Base-by-base conservation (phyloP, 2,888 invertebrate species). In the Ephialtes manifestator region DNA sequence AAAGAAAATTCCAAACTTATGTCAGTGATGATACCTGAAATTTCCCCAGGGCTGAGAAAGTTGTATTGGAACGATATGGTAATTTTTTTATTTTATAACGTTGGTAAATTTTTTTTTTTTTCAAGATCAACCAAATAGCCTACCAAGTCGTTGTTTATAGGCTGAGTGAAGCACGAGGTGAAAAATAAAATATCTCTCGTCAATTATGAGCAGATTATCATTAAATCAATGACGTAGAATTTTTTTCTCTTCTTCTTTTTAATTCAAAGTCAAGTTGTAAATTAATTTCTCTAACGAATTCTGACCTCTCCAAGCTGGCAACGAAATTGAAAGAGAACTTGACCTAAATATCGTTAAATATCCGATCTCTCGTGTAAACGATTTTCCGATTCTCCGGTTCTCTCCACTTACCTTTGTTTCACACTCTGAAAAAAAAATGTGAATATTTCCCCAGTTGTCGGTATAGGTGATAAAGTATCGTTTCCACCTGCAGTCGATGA, bases 331-430 rank as follows among this genome's bases (percentile, higher is more conserved):
- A 55, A 39, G 28, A 13, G 24, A 15, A 39, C 39, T 51, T 67
- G 55, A 48, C 58, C 35, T 2, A 2, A 31, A 63, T 51, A 31
- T 77, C 20, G 46, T 11, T 35, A 5, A 20, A 13, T 28, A 68
- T 71, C 55, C 76, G 65, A 84, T 80, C 28, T 46, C 53, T 77
- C 81, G 68, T 53, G 31, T 70, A 35, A 11, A 74, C 63, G 74
- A 55, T 78, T 74, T 78, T 51, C 46, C 63, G 4, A 70, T 74
- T 48, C 13, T 65, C 58, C 53, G 35, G 43, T 65, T 67, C 28
- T 72, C 67, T 77, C 67, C 81, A 84, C 84, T 84, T 84, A 84
- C 84, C 84, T 85, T 77, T 55, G 70, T 31, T 74, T 81, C 63
- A 70, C 43, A 74, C 74, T 78, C 74, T 81, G 78, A 24, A 81